Percentiles rank a stretch among this genome's conserved stretches.
These are phyloP conservation scores for Drosophila punjabiensis DNA, from an alignment of 1,140 invertebrate species.

Conservation along the genomic window DNA sequence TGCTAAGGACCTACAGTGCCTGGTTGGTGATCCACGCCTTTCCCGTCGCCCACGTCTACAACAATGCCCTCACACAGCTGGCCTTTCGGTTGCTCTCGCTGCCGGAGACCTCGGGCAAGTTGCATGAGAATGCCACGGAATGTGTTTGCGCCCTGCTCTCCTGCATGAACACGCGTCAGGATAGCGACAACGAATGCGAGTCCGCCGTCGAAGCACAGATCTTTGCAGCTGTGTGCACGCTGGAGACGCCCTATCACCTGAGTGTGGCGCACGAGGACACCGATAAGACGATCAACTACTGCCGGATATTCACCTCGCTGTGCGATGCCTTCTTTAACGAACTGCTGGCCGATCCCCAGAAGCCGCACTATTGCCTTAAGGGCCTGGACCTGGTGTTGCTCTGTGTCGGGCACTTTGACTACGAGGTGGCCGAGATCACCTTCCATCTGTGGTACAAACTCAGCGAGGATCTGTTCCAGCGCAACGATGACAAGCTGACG, in stretches of 20 bases:
- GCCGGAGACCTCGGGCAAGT: conserved; percentile 87
- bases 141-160: conserved; percentile 95
- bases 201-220: conserved; percentile 90
- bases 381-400: conserved; percentile 95
- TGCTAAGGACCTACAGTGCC: conserved; percentile 92
- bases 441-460: conserved; percentile 98
- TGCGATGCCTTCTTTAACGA: conserved; percentile 95
- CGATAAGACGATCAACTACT: conserved; percentile 96
- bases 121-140: conserved; percentile 96
- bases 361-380: conserved; percentile 93
- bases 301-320: conserved; percentile 97
- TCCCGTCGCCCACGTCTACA: conserved; percentile 88
- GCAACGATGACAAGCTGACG: conserved; percentile 92
- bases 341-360: conserved; percentile 88
- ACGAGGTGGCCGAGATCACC: conserved; percentile 98
- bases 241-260: conserved; percentile 95
- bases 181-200: conserved; percentile 83
- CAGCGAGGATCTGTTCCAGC: conserved; percentile 97
- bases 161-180: conserved; percentile 88
- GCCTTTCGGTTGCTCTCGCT: conserved; percentile 90
- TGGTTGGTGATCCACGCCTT: conserved; percentile 92
- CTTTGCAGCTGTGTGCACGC: conserved; percentile 92
- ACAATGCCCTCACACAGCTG: conserved; percentile 89
- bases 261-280: conserved; percentile 97
- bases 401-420: conserved; percentile 98